A percentile compares a stretch with the other conserved stretches of the same genome.
Conservation (phyloP, 2,888 invertebrate genomes). For the Formica aserva region DNA sequence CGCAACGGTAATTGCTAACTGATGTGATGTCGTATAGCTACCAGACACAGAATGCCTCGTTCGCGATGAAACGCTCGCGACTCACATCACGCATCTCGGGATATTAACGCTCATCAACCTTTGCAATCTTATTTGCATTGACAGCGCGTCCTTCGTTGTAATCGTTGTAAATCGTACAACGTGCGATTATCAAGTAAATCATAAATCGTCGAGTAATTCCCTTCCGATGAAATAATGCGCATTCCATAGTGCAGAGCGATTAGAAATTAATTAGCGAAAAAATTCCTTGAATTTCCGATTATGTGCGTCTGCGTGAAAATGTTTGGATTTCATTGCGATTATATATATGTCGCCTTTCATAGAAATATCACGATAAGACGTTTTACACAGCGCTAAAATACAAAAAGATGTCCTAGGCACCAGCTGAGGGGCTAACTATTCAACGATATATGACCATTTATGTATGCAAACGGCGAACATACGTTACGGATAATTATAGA, state of each 20-base stretch:
- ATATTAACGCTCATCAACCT: constrained; percentile 17
- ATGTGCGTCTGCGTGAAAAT: not conserved
- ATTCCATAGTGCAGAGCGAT: not conserved
- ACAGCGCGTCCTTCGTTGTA: not conserved
- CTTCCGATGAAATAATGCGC: constrained; percentile 3
- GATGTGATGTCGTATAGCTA: constrained; percentile 66
- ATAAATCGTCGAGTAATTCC: not conserved
- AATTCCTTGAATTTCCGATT: not conserved
- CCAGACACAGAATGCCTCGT: constrained; percentile 47
- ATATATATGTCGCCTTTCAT: not conserved
- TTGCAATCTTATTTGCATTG: not conserved
- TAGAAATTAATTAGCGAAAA: not conserved
- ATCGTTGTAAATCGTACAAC: not conserved
- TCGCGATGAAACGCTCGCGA: constrained; percentile 1
- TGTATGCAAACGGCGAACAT: constrained; percentile 2
- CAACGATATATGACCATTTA: not conserved
- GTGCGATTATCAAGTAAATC: not conserved
- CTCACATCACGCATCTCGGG: not conserved
- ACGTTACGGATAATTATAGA: constrained; percentile 31
- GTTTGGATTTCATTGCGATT: not conserved
- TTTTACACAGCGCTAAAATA: not conserved
- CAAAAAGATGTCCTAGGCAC: not conserved
- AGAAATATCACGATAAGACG: not conserved
- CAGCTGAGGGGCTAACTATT: not conserved
- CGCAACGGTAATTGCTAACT: constrained; percentile 67